A percentile compares a stretch with the other conserved stretches of the same genome.
phyloP scores from a whole-genome alignment of 2,797 vertebrate species.

The Sebastes vulpes region DNA sequence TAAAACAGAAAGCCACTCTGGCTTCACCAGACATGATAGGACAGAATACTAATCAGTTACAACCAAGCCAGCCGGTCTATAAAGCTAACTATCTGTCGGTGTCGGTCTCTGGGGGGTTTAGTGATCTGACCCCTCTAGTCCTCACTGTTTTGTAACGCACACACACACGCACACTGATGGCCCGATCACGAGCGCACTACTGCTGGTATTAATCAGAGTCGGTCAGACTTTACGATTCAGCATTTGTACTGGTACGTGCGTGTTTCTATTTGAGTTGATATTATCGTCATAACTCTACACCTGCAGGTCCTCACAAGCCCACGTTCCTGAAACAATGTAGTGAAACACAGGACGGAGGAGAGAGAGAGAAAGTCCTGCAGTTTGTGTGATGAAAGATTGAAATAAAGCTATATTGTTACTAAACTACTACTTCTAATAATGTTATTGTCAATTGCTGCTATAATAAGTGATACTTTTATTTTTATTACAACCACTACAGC shows the following conservation, averaged over 20 bases:
- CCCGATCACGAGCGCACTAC: slow-evolving; percentile 26
- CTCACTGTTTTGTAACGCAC: not conserved
- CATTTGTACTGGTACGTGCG: not conserved
- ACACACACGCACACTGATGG: not conserved
- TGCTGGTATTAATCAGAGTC: slow-evolving; percentile 48
- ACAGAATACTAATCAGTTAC: slow-evolving; percentile 14
- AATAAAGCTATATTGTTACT: not conserved
- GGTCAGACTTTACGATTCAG: slow-evolving; percentile 43
- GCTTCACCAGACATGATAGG: not conserved
- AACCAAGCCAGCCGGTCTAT: not conserved
- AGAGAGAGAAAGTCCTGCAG: not conserved
- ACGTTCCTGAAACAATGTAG: not conserved
- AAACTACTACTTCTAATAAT: not conserved
- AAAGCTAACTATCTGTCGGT: slow-evolving; percentile 12
- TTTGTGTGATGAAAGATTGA: not conserved
- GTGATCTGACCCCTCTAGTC: slow-evolving; percentile 26
- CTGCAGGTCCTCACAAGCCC: slow-evolving; percentile 12
- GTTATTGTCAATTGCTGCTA: not conserved
- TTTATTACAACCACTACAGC: too few relatives aligned
- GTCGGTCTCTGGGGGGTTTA: slow-evolving; percentile 20
- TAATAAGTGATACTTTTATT: not conserved
- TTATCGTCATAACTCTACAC: slow-evolving; percentile 5
- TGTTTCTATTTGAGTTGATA: not conserved
- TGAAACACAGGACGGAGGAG: not conserved
- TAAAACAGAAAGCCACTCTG: not conserved